Conservation (phyloP, 2,797 vertebrate species). For the Pogoniulus pusillus region DNA sequence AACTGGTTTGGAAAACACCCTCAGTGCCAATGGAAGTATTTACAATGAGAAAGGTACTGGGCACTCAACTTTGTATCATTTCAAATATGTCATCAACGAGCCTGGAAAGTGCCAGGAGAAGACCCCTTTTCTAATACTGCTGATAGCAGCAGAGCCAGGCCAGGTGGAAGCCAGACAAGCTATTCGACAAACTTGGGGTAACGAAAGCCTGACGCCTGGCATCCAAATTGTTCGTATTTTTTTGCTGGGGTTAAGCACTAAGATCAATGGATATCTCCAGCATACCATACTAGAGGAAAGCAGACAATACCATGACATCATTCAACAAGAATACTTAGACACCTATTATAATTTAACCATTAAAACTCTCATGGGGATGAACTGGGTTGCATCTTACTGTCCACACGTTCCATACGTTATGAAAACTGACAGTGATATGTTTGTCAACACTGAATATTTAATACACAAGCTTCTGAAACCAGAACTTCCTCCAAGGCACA, state of each 20-base stretch:
- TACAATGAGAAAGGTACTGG: conserved; percentile 77
- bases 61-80: conserved; percentile 77
- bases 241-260: conserved; percentile 84
- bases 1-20: conserved; percentile 74
- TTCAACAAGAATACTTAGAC: conserved; percentile 94
- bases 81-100: conserved; percentile 90
- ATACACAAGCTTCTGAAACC: conserved; percentile 91
- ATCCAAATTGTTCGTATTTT: conserved; percentile 87
- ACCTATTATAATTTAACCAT: conserved; percentile 95
- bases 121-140: conserved; percentile 87
- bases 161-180: conserved; percentile 90
- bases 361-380: conserved; percentile 98
- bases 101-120: conserved; percentile 85
- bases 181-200: conserved; percentile 96
- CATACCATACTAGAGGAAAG: conserved; percentile 88
- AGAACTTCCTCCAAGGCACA: conserved; percentile 81
- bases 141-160: conserved; percentile 89
- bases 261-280: conserved; percentile 81
- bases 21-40: conserved; percentile 83
- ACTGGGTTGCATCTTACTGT: conserved; percentile 93
- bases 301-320: conserved; percentile 85
- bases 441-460: conserved; percentile 95
- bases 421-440: conserved; percentile 99
- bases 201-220: conserved; percentile 83
- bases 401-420: conserved; percentile 88